phyloP scores from a whole-genome alignment of 53 echinoderm and acorn worm genomes.

The Temnopleurus reevesii region DNA sequence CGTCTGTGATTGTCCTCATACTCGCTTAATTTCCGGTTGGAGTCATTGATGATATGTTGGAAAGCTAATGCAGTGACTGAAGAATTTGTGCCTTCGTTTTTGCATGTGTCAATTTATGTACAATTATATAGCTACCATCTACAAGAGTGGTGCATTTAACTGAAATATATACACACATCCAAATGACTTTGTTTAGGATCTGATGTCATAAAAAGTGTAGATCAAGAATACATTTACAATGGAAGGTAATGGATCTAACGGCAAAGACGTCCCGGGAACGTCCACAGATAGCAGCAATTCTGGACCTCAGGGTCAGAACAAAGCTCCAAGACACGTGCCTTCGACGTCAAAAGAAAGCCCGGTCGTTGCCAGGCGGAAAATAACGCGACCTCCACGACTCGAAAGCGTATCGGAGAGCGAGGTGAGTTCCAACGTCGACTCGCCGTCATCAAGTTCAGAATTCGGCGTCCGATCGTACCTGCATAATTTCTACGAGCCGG shows the following conservation, averaged over 20 bases:
- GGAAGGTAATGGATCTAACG: not conserved
- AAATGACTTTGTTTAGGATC: too few relatives aligned
- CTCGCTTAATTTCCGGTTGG: not conserved
- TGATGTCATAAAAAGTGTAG: not conserved
- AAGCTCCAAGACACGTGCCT: conserved; percentile 63
- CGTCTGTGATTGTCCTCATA: conserved; percentile 21
- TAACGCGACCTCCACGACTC: conserved; percentile 86
- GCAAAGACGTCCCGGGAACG: conserved; percentile 10
- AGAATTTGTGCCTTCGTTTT: not conserved
- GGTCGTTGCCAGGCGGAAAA: conserved; percentile 65
- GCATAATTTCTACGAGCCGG: conserved; percentile 98
- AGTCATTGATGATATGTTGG: not conserved
- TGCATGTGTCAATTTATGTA: too few relatives aligned
- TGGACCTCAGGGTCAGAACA: conserved; percentile 45
- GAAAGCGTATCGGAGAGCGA: conserved; percentile 98
- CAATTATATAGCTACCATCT: not conserved
- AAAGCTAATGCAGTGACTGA: not conserved
- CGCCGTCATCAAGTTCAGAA: conserved; percentile 80
- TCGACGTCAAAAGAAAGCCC: conserved; percentile 53
- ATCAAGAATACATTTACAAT: not conserved
- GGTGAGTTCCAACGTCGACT: conserved; percentile 62
- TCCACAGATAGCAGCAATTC: not conserved
- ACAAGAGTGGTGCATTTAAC: not conserved
- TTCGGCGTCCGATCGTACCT: conserved; percentile 95
- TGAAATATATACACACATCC: not conserved